Evolutionary conservation across 2,113 vertebrate species (phyloP), one percentile per base, ranked within the genome.

Genomic region (Lonchura striata): DNA sequence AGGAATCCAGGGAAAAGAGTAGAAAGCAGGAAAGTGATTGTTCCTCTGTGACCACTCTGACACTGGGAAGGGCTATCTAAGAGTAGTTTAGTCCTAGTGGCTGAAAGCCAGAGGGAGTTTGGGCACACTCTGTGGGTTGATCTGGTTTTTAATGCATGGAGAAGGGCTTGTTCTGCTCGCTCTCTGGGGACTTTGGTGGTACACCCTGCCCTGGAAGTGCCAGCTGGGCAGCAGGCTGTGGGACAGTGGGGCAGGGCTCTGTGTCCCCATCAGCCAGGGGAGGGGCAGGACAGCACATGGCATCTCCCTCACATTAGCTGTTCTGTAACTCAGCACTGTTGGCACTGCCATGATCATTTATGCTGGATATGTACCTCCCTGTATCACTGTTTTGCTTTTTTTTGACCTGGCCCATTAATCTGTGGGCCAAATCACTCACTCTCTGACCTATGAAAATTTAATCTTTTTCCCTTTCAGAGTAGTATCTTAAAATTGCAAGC

Each of bases 301-400:
- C 35, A 31, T 46, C 54, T 86, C n/a, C n/a, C 39, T 57, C 13
- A 2, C 5, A 3, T 33, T 10, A 24, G 42, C 14, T 42, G 50
- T 35, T 59, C 49, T 76, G 54, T 42, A 33, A 31, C 56, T 61
- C 7, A 2, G 53, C 0, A 4, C 28, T 61, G 21, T 33, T 10
- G 9, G 16, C 24, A 3, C 50, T 7, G 22, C 46, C 33, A 24
- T 10, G n/a, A 37, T 84, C 15, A 3, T 69, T 92, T 39, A 8
- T 0, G 0, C 31, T 41, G 46, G 19, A 7, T 61, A 11, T 0
- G 0, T 28, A 16, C 11, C 50, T 80, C 0, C 0, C 65, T 72
- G 25, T 52, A n/a, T 79, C 2, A 2, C 35, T 86, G 50, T 30
- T 72, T 41, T 4, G 5, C 6, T 28, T 74, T 19, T 39, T 46